Evolutionary conservation across 2,888 invertebrate genomes (phyloP).

Genomic region (Watsonalla cultraria): DNA sequence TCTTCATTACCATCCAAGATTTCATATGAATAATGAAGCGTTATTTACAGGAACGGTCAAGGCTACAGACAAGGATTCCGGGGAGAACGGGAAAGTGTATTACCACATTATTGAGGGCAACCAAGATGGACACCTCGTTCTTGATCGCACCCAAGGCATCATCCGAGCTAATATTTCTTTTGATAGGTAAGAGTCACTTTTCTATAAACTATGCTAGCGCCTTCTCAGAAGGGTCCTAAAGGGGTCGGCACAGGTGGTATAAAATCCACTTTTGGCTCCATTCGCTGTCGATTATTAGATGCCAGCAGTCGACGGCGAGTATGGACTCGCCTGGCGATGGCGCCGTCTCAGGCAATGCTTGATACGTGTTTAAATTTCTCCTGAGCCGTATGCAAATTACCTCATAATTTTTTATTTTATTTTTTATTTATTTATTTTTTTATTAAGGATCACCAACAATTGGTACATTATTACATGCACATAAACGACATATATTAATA

Average conservation of each 20-base stretch:
- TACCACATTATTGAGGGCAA: conserved; percentile 91
- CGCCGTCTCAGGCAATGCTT: too few species aligned
- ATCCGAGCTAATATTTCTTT: conserved; percentile 88
- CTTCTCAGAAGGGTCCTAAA: neutral
- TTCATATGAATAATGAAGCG: neutral
- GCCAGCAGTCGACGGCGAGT: too few species aligned
- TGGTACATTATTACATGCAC: too few species aligned
- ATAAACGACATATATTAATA: too few species aligned
- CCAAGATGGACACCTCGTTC: conserved; percentile 85
- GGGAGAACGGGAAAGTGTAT: conserved; percentile 89
- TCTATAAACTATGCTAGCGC: neutral
- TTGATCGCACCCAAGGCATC: conserved; percentile 89
- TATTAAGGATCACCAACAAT: too few species aligned
- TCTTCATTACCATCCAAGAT: too few species aligned
- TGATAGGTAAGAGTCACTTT: conserved; percentile 76
- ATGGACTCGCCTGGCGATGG: too few species aligned
- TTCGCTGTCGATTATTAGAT: too few species aligned
- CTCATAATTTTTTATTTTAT: too few species aligned
- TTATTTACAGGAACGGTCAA: conserved; percentile 80
- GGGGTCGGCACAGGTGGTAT: neutral
- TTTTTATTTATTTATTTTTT: too few species aligned
- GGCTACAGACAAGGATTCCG: conserved; percentile 87
- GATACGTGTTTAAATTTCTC: too few species aligned
- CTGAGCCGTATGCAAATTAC: neutral
- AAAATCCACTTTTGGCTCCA: too few species aligned